Evolutionary conservation across 2,113 vertebrate genomes (phyloP), one percentile per base, ranked within the genome.

Genomic region (Vombatus ursinus): DNA sequence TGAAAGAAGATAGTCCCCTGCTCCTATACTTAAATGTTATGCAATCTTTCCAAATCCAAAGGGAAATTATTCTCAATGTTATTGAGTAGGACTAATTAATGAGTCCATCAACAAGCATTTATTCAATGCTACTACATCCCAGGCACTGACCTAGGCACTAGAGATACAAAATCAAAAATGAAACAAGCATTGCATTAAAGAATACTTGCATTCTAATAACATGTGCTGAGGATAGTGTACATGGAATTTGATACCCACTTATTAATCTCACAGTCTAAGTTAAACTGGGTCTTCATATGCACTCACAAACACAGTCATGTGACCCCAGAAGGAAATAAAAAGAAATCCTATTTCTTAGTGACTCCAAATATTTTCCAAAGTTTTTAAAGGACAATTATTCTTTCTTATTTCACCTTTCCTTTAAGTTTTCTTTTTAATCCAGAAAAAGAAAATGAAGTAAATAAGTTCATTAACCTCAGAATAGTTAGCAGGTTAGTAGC

Each of bases 371-470:
- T n/a, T 44, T 84, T 44, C n/a, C 68, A 84, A 84, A 84, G 6
- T 22, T 23, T 84, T 77, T 4, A 77, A 77, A 68, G 95, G 28
- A 49, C 90, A 89, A 28, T n/a, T 28, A 8, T 50, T 93, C 91
- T 94, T 95, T 52, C 91, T 93, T 89, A 94, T 23, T 44, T 95
- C 31, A 10, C 90, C 47, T 90, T 8, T 44, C 9, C 28, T 31
- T n/a, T 91, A 14, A 25, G 2, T 89, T 93, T 95, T 95, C 50
- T 49, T 31, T 94, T 94, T 95, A 93, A 95, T 50, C 52, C 44
- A 95, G 52, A n/a, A 92, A 92, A 95, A 14, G 47, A 91, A 23
- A 95, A 92, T 7, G 93, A 96, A 61, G 90, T 96, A 91, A 57
- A 22, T 11, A 24, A 91, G 2, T 96, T 92, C 89, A 95, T 44